Percentiles rank a stretch among this genome's conserved stretches.
These are phyloP conservation scores for Molanna angustata DNA, from an alignment of 2,888 invertebrate species.

Conservation along the genomic window DNA sequence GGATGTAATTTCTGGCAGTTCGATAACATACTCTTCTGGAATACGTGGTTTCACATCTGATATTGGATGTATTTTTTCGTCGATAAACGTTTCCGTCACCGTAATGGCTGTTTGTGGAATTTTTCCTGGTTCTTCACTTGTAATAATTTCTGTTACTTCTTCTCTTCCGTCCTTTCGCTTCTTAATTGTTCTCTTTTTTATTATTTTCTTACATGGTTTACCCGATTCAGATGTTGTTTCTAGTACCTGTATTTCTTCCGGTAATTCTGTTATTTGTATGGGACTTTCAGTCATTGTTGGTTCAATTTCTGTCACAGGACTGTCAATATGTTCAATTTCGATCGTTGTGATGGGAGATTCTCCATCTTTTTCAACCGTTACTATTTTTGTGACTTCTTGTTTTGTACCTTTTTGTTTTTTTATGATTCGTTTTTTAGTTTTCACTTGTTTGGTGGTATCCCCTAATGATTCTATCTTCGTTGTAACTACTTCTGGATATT, in stretches of 20 bases:
- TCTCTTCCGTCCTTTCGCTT: conserved; percentile 38
- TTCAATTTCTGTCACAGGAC: conserved; percentile 31
- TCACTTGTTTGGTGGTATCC: conserved; percentile 35
- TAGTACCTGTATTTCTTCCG: conserved; percentile 29
- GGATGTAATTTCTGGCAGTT: too few species aligned
- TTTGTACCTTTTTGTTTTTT: conserved; percentile 38
- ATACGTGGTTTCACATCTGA: background rate
- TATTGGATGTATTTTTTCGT: conserved; percentile 22
- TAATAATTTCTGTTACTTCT: conserved; percentile 43
- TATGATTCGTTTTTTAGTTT: conserved; percentile 37
- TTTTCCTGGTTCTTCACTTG: conserved; percentile 36
- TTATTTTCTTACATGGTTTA: conserved; percentile 37
- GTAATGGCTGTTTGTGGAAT: conserved; percentile 34
- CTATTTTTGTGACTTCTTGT: conserved; percentile 40
- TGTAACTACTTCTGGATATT: conserved; percentile 8
- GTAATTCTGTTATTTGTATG: conserved; percentile 34
- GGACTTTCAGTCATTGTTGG: conserved; percentile 37
- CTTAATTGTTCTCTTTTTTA: conserved; percentile 42
- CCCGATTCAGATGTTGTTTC: conserved; percentile 35
- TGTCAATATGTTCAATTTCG: conserved; percentile 27
- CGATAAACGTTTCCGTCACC: conserved; percentile 31
- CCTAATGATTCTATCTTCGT: background rate
- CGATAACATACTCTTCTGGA: conserved; percentile 33
- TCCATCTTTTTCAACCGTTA: conserved; percentile 39
- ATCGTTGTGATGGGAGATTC: conserved; percentile 41